phyloP scores from a whole-genome alignment of 2,888 invertebrate species.

The Choristoneura rosaceana region DNA sequence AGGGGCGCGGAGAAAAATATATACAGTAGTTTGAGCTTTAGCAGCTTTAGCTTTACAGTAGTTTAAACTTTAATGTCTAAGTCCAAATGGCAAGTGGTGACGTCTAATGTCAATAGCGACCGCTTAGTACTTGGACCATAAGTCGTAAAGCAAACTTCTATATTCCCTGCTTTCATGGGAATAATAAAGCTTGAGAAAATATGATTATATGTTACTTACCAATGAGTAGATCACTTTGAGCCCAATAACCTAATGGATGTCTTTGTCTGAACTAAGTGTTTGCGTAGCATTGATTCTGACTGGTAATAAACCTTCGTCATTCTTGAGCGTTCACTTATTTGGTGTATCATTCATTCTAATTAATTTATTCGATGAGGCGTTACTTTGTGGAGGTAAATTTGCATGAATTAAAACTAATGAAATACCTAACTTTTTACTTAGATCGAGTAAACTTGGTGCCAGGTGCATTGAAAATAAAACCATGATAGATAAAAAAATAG shows the following conservation, averaged over 20 bases:
- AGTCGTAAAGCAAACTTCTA: constrained; percentile 9
- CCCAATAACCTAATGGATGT: constrained; percentile 26
- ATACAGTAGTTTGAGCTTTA: too few relatives aligned
- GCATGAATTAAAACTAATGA: too few relatives aligned
- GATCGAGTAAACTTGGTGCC: too few relatives aligned
- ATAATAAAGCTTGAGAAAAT: constrained; percentile 38
- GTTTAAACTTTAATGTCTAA: too few relatives aligned
- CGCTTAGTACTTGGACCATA: background rate
- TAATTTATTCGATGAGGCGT: too few relatives aligned
- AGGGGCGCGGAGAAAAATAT: too few relatives aligned
- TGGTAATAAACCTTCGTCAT: background rate
- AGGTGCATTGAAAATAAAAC: too few relatives aligned
- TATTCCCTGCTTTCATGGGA: constrained; percentile 32
- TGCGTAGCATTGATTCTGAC: background rate
- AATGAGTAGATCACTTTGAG: constrained; percentile 12
- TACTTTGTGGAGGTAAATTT: too few relatives aligned
- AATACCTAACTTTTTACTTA: too few relatives aligned
- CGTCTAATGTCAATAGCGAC: background rate
- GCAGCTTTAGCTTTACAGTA: too few relatives aligned
- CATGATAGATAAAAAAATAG: too few relatives aligned
- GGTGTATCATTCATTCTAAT: background rate
- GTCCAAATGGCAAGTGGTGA: background rate
- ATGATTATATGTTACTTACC: constrained; percentile 30
- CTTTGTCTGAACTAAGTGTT: constrained; percentile 11
- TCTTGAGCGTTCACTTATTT: background rate